These are phyloP conservation scores for Acanthosepion lycidas DNA, from an alignment of 2,888 invertebrate genomes.

Conservation along the genomic window DNA sequence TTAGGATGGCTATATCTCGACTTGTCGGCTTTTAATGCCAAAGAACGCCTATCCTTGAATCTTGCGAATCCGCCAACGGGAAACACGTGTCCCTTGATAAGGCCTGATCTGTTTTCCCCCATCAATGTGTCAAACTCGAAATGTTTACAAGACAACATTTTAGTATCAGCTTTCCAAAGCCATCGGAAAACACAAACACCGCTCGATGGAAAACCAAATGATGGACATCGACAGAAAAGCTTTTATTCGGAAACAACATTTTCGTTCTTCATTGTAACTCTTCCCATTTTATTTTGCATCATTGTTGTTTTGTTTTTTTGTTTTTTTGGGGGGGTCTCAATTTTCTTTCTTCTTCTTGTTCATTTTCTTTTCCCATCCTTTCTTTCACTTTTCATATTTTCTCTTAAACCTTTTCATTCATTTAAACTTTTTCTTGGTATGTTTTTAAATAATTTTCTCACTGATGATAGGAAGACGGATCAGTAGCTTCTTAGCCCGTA, in stretches of 20 bases:
- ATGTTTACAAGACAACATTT: slow-evolving; percentile 33
- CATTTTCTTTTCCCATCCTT: background rate
- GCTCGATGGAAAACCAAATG: background rate
- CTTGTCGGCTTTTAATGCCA: slow-evolving; percentile 6
- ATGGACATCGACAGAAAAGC: background rate
- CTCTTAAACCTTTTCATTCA: background rate
- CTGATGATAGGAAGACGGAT: too few relatives aligned
- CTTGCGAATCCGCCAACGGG: slow-evolving; percentile 1
- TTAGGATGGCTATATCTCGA: background rate
- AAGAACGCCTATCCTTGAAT: background rate
- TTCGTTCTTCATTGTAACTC: background rate
- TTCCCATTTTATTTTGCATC: background rate
- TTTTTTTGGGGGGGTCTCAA: too few relatives aligned
- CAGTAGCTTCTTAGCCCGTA: too few relatives aligned
- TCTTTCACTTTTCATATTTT: background rate
- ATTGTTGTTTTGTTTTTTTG: background rate
- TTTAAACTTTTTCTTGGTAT: background rate
- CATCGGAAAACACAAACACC: background rate
- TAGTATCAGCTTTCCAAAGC: background rate
- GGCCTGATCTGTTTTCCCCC: background rate
- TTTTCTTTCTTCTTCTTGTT: background rate
- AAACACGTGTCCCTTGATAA: slow-evolving; percentile 21
- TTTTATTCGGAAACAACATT: background rate
- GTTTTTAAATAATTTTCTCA: too few relatives aligned
- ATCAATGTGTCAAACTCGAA: background rate